These are phyloP conservation scores for Botia kubotai DNA, from an alignment of 2,797 vertebrate species.

Conservation along the genomic window DNA sequence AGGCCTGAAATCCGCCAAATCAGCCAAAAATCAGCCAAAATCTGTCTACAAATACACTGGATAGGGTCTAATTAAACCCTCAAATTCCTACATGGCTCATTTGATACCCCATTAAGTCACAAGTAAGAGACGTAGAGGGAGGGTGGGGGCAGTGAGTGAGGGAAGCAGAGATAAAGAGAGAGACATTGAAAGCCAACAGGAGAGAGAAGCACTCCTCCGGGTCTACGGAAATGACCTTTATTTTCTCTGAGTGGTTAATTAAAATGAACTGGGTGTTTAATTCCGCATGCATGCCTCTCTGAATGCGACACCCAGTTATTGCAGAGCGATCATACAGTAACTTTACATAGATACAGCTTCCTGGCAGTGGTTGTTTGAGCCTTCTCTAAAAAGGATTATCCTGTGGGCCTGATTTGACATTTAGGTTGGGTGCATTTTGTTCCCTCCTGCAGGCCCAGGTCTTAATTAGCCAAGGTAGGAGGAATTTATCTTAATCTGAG, in stretches of 20 bases:
- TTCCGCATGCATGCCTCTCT: slow-evolving; percentile 17
- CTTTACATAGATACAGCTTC: neutral
- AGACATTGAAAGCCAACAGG: slow-evolving; percentile 7
- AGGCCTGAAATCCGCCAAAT: slow-evolving; percentile 53
- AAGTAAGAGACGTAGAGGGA: slow-evolving; percentile 63
- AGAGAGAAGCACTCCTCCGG: slow-evolving; percentile 58
- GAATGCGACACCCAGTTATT: slow-evolving; percentile 13
- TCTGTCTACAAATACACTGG: slow-evolving; percentile 73
- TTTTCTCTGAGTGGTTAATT: slow-evolving; percentile 80
- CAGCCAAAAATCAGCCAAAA: neutral
- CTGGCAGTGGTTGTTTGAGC: slow-evolving; percentile 21
- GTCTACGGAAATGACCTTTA: slow-evolving; percentile 80
- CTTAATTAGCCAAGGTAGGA: slow-evolving; percentile 48
- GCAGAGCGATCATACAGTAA: neutral
- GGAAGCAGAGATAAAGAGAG: neutral
- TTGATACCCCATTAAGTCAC: slow-evolving; percentile 80
- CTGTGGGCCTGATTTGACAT: slow-evolving; percentile 38
- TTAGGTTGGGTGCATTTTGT: slow-evolving; percentile 38
- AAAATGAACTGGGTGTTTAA: slow-evolving; percentile 61
- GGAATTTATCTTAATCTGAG: slow-evolving; percentile 52
- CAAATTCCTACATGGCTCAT: slow-evolving; percentile 75
- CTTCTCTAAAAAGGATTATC: slow-evolving; percentile 23
- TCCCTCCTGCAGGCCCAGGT: slow-evolving; percentile 31
- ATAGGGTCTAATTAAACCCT: slow-evolving; percentile 79
- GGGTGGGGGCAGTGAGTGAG: neutral